Conservation (phyloP, 2,888 invertebrate genomes). For the Andrena fulva region DNA sequence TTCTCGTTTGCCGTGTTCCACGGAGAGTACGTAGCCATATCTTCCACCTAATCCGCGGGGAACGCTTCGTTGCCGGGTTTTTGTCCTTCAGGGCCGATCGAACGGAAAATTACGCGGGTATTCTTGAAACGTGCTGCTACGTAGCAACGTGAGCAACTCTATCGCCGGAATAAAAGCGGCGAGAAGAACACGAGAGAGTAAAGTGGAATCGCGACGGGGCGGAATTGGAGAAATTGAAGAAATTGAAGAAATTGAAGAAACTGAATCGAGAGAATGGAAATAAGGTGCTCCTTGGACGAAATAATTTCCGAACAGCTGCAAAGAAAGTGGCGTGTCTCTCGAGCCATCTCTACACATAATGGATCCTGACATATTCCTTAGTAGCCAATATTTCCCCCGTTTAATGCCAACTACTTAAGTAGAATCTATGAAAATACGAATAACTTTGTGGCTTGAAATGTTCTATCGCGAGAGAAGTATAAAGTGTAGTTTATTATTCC, state of each 20-base stretch:
- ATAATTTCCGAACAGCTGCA: not conserved
- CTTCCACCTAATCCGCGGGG: conserved; percentile 52
- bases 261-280: not conserved
- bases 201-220: not conserved
- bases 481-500: too few relatives aligned
- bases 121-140: conserved; percentile 32
- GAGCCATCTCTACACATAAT: too few relatives aligned
- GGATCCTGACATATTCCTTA: too few relatives aligned
- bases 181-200: not conserved
- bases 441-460: too few relatives aligned
- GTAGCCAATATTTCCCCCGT: too few relatives aligned
- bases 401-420: too few relatives aligned
- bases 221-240: not conserved
- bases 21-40: conserved; percentile 34
- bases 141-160: conserved; percentile 8
- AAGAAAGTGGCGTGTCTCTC: not conserved
- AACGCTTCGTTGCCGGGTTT: conserved; percentile 50
- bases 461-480: too few relatives aligned
- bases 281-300: not conserved
- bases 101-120: conserved; percentile 66
- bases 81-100: conserved; percentile 66
- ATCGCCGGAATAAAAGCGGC: not conserved
- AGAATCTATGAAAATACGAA: too few relatives aligned
- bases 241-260: not conserved
- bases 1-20: conserved; percentile 11